Base-by-base conservation (phyloP, 2,888 invertebrate species). In the Invenusta paracnida region DNA sequence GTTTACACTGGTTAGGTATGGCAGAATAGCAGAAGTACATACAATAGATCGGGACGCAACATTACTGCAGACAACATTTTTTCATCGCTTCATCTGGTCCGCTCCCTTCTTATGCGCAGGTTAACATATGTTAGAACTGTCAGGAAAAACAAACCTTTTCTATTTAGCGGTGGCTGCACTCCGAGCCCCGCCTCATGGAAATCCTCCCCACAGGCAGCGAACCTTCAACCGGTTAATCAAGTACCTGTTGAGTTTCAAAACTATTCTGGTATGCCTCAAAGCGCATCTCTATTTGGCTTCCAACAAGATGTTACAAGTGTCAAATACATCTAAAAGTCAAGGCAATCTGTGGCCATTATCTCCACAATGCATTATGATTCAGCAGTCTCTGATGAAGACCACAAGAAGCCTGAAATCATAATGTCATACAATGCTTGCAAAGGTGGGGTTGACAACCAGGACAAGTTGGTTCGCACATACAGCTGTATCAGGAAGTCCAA, bases 381-480 rank as follows among this genome's bases (percentile, higher is more conserved):
- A 29, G 29, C 29, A 29, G 31, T 82, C 82, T 30, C 30, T 30
- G 82, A 82, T 30, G 82, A 82, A 82, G 31, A 13, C 31, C n/a
- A 82, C 82, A 17, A 27, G 29, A 82, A 82, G 82, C 82, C 82
- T 29, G 29, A 82, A 30, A 29, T 82, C 82, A 82, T 17, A 29
- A 29, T 82, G 29, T 29, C 29, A 29, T 84, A 84, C 11, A 84
- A 84, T 73, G n/a, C 73, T 25, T 67, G 25, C 25, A 84, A 84
- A 79, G 79, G 25, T 79, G 79, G 67, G 31, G 85, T 84, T 67
- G 85, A 84, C 66, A 84, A 30, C 25, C 28, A 82, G n/a, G 85
- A 84, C 30, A 30, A 84, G 29, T 67, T 84, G 48, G 73, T 84
- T 5, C 31, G 29, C 13, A 84, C 31, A 23, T 84, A 84, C 67